Percentiles rank a stretch among this genome's conserved stretches.
phyloP scores from a whole-genome alignment of 2,797 vertebrate genomes.

The Merluccius polli region DNA sequence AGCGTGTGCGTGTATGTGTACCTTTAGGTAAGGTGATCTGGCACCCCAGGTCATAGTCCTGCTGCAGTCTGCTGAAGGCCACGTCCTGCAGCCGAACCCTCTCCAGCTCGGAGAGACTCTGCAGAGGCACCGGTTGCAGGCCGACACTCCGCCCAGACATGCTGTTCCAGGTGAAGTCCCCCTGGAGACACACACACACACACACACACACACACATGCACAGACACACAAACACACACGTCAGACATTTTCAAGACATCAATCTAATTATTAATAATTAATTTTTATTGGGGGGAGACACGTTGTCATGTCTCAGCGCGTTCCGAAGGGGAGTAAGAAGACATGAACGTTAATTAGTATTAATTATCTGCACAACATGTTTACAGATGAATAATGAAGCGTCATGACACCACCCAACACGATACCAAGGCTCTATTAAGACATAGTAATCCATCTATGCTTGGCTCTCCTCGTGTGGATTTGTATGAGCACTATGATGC shows the following conservation, averaged over 20 bases:
- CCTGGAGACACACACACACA: constrained; percentile 67
- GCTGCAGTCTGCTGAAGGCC: constrained; percentile 86
- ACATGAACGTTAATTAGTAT: not conserved
- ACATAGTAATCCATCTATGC: not conserved
- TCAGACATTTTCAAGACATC: constrained; percentile 22
- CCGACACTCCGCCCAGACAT: constrained; percentile 84
- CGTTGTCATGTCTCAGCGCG: not conserved
- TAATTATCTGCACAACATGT: not conserved
- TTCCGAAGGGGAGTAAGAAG: not conserved
- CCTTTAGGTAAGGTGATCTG: constrained; percentile 97
- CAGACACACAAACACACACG: constrained; percentile 7
- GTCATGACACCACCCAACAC: not conserved
- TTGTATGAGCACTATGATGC: too few relatives aligned
- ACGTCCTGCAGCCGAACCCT: constrained; percentile 91
- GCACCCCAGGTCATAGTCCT: constrained; percentile 88
- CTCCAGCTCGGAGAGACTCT: constrained; percentile 95
- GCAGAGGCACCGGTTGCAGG: constrained; percentile 89
- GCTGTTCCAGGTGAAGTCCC: constrained; percentile 95
- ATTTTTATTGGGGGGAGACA: too few relatives aligned
- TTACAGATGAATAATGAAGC: not conserved
- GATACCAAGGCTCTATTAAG: not conserved
- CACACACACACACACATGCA: constrained; percentile 16
- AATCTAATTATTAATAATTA: constrained; percentile 9
- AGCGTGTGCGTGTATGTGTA: not conserved
- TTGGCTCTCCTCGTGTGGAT: not conserved